Base-by-base conservation (phyloP, 2,888 invertebrate genomes). In the Thyatira batis region DNA sequence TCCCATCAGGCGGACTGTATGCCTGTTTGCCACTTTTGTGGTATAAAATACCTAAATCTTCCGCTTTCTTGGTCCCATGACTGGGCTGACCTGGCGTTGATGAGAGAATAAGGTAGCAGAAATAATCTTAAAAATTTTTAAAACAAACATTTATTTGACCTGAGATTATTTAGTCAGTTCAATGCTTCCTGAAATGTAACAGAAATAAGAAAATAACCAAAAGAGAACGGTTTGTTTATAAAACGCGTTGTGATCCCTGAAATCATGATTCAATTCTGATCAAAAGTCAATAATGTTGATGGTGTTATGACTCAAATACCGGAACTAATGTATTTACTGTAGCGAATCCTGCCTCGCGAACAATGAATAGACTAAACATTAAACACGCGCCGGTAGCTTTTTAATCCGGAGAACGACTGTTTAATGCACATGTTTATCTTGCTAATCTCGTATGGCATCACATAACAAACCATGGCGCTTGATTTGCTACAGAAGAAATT, bases 341-440 rank as follows among this genome's bases (percentile, higher is more conserved):
- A 58, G 46, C 61, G 53, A 64, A 60, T 58, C 60, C 63, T 53
- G 66, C 55, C 66, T 69, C 60, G 69, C 65, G 68, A 73, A 73
- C 77, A 75, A 71, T 69, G 67, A 65, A 63, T 69, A 84, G 82
- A 80, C 81, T 82, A 82, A 83, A 83, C 82, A 82, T 67, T 67
- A 66, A 70, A 75, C 74, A 60, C 51, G 57, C 52, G 57, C 57
- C 59, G 62, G 55, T 60, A 62, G 63, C 63, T 68, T 71, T 65
- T 65, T 59, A 51, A 11, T 51, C 45, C 52, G 21, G 25, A 10
- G 49, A 57, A 62, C 57, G 51, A 45, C 51, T 55, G 23, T n/a
- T n/a, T n/a, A 23, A 25, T 45, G 6, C 25, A 17, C 17, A 28
- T 17, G 27, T 21, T 45, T 46, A 46, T 23, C 27, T 8, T 45